Percentiles rank a stretch among this genome's conserved stretches.
These are phyloP conservation scores for Malthinus flaveolus DNA, from an alignment of 2,888 invertebrate species.

Conservation along the genomic window DNA sequence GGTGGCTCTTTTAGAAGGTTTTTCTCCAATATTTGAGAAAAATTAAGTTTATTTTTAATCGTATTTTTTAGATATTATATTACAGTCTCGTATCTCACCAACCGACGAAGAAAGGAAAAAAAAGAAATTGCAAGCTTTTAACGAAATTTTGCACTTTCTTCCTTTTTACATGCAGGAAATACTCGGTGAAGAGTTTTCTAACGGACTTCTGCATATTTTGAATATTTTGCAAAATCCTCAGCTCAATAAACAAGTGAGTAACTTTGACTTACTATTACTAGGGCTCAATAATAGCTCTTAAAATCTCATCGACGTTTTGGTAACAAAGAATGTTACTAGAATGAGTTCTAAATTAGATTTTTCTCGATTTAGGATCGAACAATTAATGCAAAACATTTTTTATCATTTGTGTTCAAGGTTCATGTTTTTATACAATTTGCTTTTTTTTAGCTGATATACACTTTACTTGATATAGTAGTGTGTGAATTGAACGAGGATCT, in stretches of 20 bases:
- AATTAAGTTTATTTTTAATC: slow-evolving; percentile 2
- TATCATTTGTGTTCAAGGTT: neutral
- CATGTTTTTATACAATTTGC: neutral
- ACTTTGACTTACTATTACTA: too few relatives aligned
- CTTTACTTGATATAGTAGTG: slow-evolving; percentile 74
- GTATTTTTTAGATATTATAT: slow-evolving; percentile 48
- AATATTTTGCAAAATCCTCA: slow-evolving; percentile 60
- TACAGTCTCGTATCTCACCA: slow-evolving; percentile 44
- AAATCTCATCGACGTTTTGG: too few relatives aligned
- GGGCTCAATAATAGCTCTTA: too few relatives aligned
- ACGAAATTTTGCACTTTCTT: slow-evolving; percentile 49
- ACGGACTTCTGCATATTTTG: slow-evolving; percentile 56
- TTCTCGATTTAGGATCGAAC: too few relatives aligned
- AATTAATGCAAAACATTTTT: too few relatives aligned
- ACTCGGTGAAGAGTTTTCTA: slow-evolving; percentile 48
- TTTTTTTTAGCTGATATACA: slow-evolving; percentile 67
- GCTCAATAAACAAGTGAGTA: slow-evolving; percentile 61
- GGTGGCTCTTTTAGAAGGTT: slow-evolving; percentile 63
- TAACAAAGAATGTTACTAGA: too few relatives aligned
- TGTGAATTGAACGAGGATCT: slow-evolving; percentile 72
- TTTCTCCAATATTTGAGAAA: slow-evolving; percentile 21
- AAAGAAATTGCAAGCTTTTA: slow-evolving; percentile 53
- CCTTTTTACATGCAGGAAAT: slow-evolving; percentile 48
- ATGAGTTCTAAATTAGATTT: too few relatives aligned
- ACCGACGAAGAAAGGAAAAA: slow-evolving; percentile 48